Evolutionary conservation across 2,888 invertebrate species (phyloP).

Genomic region (Eupelmus urozonus): DNA sequence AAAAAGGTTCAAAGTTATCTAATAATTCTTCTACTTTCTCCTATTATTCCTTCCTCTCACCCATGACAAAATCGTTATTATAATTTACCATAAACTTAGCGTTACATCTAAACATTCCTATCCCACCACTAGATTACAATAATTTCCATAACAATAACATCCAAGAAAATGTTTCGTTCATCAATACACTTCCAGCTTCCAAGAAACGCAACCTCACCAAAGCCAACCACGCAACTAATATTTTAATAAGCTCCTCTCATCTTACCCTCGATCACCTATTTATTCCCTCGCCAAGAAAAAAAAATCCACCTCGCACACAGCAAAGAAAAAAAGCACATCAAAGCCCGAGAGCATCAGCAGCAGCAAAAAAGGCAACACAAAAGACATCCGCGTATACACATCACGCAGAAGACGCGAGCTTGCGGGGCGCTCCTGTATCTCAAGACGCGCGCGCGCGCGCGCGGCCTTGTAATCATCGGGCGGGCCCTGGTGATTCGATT

Average conservation of each 20-base stretch:
- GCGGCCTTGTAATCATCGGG: slow-evolving; percentile 54
- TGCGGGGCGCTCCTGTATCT: not conserved
- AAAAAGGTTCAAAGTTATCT: too few relatives aligned
- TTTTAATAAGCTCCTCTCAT: not conserved
- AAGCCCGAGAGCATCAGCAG: not conserved
- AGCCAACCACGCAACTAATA: not conserved
- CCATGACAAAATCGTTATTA: too few relatives aligned
- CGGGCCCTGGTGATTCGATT: slow-evolving; percentile 49
- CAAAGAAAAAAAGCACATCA: not conserved
- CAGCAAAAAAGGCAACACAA: not conserved
- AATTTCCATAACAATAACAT: too few relatives aligned
- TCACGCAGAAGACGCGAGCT: not conserved
- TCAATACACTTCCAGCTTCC: too few relatives aligned
- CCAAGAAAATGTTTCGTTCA: too few relatives aligned
- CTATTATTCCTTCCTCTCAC: too few relatives aligned
- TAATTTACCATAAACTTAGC: too few relatives aligned
- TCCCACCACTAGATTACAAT: too few relatives aligned
- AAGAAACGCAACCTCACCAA: too few relatives aligned
- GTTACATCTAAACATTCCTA: too few relatives aligned
- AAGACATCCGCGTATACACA: not conserved
- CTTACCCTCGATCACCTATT: slow-evolving; percentile 32
- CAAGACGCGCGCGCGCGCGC: not conserved
- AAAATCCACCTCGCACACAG: not conserved
- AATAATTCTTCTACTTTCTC: too few relatives aligned
- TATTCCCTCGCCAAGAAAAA: not conserved